Evolutionary conservation across 2,888 invertebrate species (phyloP).

Genomic region (Habrosyne pyritoides): DNA sequence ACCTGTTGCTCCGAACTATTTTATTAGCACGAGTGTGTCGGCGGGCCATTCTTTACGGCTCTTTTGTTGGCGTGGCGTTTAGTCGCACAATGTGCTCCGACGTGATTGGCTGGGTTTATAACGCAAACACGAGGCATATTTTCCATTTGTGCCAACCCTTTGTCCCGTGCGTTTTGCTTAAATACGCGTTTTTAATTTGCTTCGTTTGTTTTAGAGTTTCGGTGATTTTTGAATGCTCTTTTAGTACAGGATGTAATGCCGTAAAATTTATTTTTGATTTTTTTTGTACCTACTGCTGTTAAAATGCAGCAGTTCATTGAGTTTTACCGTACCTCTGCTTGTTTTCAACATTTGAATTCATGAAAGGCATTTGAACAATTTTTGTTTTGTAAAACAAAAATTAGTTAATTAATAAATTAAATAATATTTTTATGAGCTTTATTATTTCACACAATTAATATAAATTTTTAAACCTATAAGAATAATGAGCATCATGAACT

Average conservation of each 20-base stretch:
- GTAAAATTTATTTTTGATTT: not conserved
- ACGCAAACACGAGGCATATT: conserved; percentile 67
- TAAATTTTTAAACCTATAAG: too few species aligned
- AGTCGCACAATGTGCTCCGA: conserved; percentile 66
- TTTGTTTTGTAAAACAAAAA: too few species aligned
- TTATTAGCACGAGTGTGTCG: conserved; percentile 79
- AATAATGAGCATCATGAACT: not conserved
- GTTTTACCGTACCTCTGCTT: too few species aligned
- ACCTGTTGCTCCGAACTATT: conserved; percentile 82
- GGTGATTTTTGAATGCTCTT: not conserved
- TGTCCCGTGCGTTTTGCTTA: conserved; percentile 43
- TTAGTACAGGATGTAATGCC: not conserved
- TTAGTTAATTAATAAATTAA: too few species aligned
- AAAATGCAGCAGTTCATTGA: too few species aligned
- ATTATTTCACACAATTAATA: too few species aligned
- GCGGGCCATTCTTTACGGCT: conserved; percentile 80
- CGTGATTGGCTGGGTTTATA: conserved; percentile 75
- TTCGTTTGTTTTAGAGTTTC: conserved; percentile 16
- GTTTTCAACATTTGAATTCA: too few species aligned
- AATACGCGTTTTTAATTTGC: conserved; percentile 37
- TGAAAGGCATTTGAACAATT: too few species aligned
- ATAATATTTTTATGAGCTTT: too few species aligned
- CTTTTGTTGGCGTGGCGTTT: conserved; percentile 78
- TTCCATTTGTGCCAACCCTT: conserved; percentile 56
- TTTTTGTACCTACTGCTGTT: not conserved